Conservation (phyloP, 2,113 vertebrate species). For the Hystrix cristata region DNA sequence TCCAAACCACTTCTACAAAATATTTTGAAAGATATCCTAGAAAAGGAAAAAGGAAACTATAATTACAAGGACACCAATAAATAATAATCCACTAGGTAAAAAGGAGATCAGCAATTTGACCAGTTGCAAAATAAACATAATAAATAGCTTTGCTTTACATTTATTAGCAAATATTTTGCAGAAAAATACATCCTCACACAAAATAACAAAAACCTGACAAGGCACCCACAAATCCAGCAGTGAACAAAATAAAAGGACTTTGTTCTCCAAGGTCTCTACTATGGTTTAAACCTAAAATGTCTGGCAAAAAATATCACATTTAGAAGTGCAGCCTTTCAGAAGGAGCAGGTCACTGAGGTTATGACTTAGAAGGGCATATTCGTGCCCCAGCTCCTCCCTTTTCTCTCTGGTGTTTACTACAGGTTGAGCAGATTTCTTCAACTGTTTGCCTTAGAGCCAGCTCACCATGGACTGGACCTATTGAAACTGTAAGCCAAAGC, state of each 20-base stretch:
- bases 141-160: background rate
- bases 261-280: background rate
- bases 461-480: background rate
- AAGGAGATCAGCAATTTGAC: background rate
- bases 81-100: no score
- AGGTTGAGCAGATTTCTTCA: background rate
- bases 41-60: no score
- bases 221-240: background rate
- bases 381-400: background rate
- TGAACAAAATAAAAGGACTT: background rate
- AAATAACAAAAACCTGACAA: background rate
- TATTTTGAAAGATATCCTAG: no score
- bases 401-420: background rate
- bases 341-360: background rate
- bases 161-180: background rate
- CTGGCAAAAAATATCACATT: background rate
- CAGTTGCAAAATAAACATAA: background rate
- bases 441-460: background rate
- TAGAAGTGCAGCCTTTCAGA: background rate
- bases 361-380: background rate
- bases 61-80: no score
- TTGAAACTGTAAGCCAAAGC: background rate
- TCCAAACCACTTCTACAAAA: no score
- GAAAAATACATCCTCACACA: background rate
- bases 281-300: background rate